Evolutionary conservation across 2,797 vertebrate species (phyloP), one percentile per base, ranked within the genome.

Genomic region (Microhierax caerulescens): DNA sequence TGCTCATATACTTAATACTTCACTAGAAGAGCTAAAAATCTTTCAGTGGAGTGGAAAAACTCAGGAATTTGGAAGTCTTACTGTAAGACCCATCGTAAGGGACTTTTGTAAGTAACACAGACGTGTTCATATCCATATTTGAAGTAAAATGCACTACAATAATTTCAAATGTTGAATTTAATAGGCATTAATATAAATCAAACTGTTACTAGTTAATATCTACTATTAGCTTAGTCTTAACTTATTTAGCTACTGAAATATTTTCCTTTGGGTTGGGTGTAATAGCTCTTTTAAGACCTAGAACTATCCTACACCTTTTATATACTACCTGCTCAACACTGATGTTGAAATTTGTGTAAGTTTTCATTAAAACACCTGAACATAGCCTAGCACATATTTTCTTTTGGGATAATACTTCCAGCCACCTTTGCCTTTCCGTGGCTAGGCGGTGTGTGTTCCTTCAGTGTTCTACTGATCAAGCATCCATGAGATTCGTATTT

Each of bases 41-140:
- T 77, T 20, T 65, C 32, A 36, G 7, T 63, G 24, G 13, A 39
- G 13, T 23, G 7, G 41, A 57, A 91, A 88, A 84, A 9, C 8
- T 27, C 28, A 69, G 43, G 85, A 88, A 92, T 72, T 17, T 84
- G 25, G 10, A 84, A 94, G n/a, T 81, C 7, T 3, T 27, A 10
- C 19, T n/a, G 19, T 47, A 88, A 59, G 23, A 64, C 32, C 11
- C 5, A 67, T 7, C 5, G 12, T 7, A 81, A 70, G 5, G 3
- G 16, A 11, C 3, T 68, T 90, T 12, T 41, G 8, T 72, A 50
- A 92, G 22, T 72, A 45, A 86, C 25, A 14, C 4, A 67, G 15
- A 23, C 9, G 13, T 12, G 7, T 51, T 88, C 15, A 20, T 36
- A 18, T 24, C 19, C 2, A 9, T 0, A 0, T 47, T 59, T 87